These are phyloP conservation scores for Sprattus sprattus DNA, from an alignment of 2,113 vertebrate genomes.

Conservation along the genomic window DNA sequence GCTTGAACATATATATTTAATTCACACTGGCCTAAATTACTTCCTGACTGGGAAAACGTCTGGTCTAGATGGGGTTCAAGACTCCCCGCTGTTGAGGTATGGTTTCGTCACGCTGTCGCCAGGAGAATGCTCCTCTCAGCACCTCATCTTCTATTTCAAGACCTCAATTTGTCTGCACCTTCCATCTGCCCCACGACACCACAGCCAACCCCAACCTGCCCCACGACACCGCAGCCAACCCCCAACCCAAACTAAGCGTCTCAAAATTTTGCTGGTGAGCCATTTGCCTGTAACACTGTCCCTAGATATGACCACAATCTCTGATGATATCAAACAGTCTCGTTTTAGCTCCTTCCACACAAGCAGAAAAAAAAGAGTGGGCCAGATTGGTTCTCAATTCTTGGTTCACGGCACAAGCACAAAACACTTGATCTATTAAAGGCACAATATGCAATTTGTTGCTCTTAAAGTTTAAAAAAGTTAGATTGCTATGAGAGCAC, in stretches of 20 bases:
- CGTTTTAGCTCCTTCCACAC: background rate
- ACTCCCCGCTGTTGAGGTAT: background rate
- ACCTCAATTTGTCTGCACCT: background rate
- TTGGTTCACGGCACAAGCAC: no score
- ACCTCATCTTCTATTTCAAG: conserved; percentile 32
- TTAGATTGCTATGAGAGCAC: background rate
- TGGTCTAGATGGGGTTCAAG: background rate
- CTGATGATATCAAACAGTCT: conserved; percentile 14
- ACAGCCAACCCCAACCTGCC: conserved; percentile 8
- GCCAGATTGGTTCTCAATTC: no score
- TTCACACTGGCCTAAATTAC: no score
- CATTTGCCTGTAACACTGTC: conserved; percentile 28
- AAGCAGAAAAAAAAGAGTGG: background rate
- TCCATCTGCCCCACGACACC: conserved; percentile 9
- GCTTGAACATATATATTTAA: background rate
- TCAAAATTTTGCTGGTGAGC: conserved; percentile 21
- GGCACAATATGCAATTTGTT: background rate
- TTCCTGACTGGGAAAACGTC: no score
- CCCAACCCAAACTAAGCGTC: background rate
- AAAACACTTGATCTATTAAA: no score
- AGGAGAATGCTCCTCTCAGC: conserved; percentile 8
- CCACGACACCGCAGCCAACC: background rate
- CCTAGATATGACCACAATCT: conserved; percentile 17
- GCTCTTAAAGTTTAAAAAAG: background rate
- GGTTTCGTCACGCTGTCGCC: conserved; percentile 14